phyloP scores from a whole-genome alignment of 2,113 vertebrate species.

The Genyomyrus donnyi region DNA sequence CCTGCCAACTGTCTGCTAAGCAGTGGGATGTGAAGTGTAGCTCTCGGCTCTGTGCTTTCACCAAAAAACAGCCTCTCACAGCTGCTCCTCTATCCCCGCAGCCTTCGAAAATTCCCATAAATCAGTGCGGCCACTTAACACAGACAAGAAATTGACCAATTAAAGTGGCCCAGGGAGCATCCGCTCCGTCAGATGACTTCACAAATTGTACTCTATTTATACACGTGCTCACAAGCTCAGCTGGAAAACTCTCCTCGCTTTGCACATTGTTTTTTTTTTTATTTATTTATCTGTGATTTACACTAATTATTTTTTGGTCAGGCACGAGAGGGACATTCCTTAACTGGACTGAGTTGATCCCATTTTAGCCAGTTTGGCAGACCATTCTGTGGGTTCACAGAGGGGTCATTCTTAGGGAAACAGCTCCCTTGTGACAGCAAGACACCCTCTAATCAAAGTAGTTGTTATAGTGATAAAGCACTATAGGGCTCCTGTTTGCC shows the following conservation, averaged over 20 bases:
- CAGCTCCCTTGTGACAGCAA: not conserved
- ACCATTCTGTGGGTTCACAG: not conserved
- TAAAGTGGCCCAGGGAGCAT: conserved; percentile 73
- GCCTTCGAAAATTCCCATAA: conserved; percentile 74
- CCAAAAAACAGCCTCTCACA: conserved; percentile 63
- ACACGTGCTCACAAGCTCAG: conserved; percentile 27
- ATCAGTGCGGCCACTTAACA: conserved; percentile 74
- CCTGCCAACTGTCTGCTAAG: conserved; percentile 59
- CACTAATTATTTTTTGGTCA: not conserved
- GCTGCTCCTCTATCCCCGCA: conserved; percentile 66
- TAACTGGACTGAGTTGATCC: not conserved
- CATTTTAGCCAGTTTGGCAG: not conserved
- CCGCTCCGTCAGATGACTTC: conserved; percentile 67
- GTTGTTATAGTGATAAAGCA: not conserved
- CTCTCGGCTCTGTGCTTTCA: conserved; percentile 61
- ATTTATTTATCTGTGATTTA: not conserved
- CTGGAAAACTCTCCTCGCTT: not conserved
- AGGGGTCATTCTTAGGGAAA: not conserved
- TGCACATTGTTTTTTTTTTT: not conserved
- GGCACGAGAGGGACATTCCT: not conserved
- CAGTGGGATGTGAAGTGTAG: conserved; percentile 51
- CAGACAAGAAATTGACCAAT: conserved; percentile 76
- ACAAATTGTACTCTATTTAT: conserved; percentile 76
- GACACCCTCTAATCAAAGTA: not conserved
- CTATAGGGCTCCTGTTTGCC: not conserved